Base-by-base conservation (phyloP, 1,140 invertebrate genomes). In the Diorhabda sublineata region DNA sequence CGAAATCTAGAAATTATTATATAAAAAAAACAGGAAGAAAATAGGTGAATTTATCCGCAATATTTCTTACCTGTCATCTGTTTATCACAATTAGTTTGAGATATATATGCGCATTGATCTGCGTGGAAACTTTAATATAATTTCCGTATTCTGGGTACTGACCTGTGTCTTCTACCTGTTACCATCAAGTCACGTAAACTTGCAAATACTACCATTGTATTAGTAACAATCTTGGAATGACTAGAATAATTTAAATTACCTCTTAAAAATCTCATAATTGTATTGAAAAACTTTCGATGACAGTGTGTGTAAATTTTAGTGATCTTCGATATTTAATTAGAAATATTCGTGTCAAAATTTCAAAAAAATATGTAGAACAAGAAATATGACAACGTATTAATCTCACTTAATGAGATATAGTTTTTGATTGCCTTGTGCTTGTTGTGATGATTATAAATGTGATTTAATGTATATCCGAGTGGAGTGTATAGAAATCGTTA, bases 111-210 rank as follows among this genome's bases (percentile, higher is more conserved):
- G 26, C 26, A 26, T 26, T 26, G 26, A 26, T 26, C 0, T 26
- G 26, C 26, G 26, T 26, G 26, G 26, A 26, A 26, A 26, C 26
- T 26, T 26, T 26, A 26, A 26, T 1, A 26, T 26, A 26, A 26
- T 26, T 26, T 26, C 26, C 26, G 26, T 26, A 26, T 26, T 26
- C 26, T 26, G 47, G n/a, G 47, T 52, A 6, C 47, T 6, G 47
- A 3, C 6, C 47, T 52, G 47, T n/a, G 6, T 4, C 47, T 6
- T 52, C 47, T 52, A 52, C 47, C 47, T 52, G 47, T 52, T 52
- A 52, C 47, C 47, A n/a, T 52, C 47, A 61, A 58, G 71, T 66
- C 43, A 73, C 71, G 41, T 56, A 73, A 60, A 60, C 64, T 44
- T 70, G 71, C 69, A 64, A 64, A 64, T 52, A 64, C 45, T 45